phyloP scores from a whole-genome alignment of 2,797 vertebrate genomes.

The Acipenser ruthenus region DNA sequence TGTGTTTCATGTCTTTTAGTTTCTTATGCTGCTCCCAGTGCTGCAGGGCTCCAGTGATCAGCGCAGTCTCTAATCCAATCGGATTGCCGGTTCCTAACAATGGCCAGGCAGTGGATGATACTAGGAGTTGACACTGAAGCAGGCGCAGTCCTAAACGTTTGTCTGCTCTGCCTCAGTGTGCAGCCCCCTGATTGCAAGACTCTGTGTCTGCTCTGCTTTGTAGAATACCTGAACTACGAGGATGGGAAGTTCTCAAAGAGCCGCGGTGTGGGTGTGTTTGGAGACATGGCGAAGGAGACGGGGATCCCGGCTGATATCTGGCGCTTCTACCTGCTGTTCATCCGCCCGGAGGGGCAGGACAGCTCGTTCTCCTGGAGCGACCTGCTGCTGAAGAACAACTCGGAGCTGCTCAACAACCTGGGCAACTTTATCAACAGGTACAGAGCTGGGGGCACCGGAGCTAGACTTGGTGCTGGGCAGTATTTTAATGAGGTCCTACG shows the following conservation, averaged over 20 bases:
- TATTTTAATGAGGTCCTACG: no score
- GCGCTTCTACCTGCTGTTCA: constrained; percentile 88
- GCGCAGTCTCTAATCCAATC: no score
- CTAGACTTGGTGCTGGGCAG: no score
- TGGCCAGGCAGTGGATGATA: no score
- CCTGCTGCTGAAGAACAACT: constrained; percentile 87
- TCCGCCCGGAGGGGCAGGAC: constrained; percentile 89
- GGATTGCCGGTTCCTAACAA: no score
- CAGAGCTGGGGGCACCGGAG: not conserved
- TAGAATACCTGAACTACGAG: constrained; percentile 95
- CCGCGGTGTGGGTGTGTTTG: constrained; percentile 87
- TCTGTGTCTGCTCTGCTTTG: not conserved
- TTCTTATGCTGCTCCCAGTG: no score
- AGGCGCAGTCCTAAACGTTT: not conserved
- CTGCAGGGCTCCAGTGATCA: no score
- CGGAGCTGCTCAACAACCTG: constrained; percentile 91
- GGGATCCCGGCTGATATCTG: constrained; percentile 87
- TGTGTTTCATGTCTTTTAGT: not conserved
- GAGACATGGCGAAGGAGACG: constrained; percentile 89
- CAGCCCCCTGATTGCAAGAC: not conserved
- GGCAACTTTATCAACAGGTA: constrained; percentile 97
- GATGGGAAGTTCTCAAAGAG: constrained; percentile 98
- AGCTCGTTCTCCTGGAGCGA: constrained; percentile 87
- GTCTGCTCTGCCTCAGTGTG: not conserved
- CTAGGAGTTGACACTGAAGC: not conserved